phyloP scores from a whole-genome alignment of 1,140 invertebrate genomes.

The Muscidifurax raptorellus region DNA sequence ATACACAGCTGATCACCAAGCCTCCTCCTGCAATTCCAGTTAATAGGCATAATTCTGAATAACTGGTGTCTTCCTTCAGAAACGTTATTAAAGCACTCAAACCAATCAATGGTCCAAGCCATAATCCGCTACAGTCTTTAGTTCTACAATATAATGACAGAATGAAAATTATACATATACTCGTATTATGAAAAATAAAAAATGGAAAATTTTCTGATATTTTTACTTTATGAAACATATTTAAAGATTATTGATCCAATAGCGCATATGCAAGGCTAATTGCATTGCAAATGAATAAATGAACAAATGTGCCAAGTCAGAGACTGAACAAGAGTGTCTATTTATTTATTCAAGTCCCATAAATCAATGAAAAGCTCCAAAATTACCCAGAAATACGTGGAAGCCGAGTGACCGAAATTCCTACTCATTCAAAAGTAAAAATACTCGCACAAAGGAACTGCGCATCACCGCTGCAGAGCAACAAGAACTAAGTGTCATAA shows the following conservation, averaged over 20 bases:
- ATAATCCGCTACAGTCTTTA: slow-evolving; percentile 76
- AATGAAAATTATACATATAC: background rate
- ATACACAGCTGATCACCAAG: slow-evolving; percentile 67
- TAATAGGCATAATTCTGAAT: slow-evolving; percentile 70
- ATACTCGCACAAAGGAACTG: slow-evolving; percentile 26
- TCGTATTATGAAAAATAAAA: background rate
- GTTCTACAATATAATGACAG: slow-evolving; percentile 66
- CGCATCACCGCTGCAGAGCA: slow-evolving; percentile 21
- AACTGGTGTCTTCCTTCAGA: slow-evolving; percentile 68
- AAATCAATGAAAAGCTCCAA: background rate
- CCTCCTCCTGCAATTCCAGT: slow-evolving; percentile 68
- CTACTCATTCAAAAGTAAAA: slow-evolving; percentile 26
- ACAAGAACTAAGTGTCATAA: slow-evolving; percentile 17
- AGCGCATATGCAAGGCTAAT: background rate
- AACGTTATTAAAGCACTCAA: slow-evolving; percentile 70
- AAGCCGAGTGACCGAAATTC: background rate
- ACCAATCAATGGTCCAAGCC: slow-evolving; percentile 76
- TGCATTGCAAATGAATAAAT: background rate
- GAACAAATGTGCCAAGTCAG: background rate
- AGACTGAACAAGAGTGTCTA: background rate
- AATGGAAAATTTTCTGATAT: background rate
- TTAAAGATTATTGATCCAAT: no score
- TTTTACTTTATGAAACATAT: no score
- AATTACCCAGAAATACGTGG: slow-evolving; percentile 2
- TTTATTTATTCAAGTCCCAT: background rate